Conservation (phyloP, 2,113 vertebrate genomes). For the Gallinago jamesoni region DNA sequence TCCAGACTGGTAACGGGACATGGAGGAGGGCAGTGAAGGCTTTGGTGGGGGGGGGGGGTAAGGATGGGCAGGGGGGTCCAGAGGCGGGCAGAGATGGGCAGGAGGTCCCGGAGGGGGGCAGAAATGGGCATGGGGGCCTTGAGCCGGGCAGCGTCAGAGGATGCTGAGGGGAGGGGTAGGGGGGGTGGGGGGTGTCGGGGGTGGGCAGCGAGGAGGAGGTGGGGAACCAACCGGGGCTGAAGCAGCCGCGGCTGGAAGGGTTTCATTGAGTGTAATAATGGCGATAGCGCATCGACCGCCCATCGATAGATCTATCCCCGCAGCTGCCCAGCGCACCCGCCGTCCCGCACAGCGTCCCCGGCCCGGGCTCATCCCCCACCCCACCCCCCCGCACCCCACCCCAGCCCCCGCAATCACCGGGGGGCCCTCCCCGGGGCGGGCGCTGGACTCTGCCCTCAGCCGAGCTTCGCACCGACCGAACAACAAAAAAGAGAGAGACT, state of each 20-base stretch:
- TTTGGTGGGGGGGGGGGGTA: too few species aligned
- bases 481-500: background rate
- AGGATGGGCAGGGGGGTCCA: too few species aligned
- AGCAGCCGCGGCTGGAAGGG: constrained; percentile 4
- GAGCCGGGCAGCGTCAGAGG: background rate
- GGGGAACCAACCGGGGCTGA: background rate
- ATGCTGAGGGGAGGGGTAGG: background rate
- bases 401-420: background rate
- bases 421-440: background rate
- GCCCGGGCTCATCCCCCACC: background rate
- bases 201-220: background rate
- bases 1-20: background rate
- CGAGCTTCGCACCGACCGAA: background rate
- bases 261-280: constrained; percentile 50
- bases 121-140: background rate
- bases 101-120: too few species aligned
- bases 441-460: background rate
- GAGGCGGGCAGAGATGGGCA: background rate
- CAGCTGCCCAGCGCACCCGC: background rate
- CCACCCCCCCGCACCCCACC: background rate
- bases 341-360: background rate
- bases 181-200: background rate
- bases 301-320: constrained; percentile 33
- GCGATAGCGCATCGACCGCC: constrained; percentile 39
- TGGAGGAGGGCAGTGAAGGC: background rate